Evolutionary conservation across 2,113 vertebrate genomes (phyloP).

Genomic region (Thunnus maccoyii): DNA sequence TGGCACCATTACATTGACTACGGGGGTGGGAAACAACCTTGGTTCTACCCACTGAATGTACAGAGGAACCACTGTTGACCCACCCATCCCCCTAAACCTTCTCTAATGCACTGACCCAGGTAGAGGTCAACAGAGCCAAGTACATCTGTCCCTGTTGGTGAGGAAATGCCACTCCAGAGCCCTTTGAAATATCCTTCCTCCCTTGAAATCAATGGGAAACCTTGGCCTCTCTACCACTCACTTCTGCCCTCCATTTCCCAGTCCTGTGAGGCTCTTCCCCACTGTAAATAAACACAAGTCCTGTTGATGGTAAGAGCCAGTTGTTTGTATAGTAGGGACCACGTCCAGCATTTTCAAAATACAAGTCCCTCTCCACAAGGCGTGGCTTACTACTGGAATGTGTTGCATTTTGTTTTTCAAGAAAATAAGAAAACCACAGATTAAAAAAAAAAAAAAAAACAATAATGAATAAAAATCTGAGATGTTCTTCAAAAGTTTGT

Average conservation of each 20-base stretch:
- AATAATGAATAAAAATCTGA: conserved; percentile 68
- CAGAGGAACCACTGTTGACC: conserved; percentile 77
- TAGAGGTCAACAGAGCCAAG: conserved; percentile 74
- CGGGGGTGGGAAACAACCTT: conserved; percentile 51
- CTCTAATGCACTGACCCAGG: conserved; percentile 75
- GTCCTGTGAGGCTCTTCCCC: conserved; percentile 61
- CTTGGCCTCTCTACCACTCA: conserved; percentile 53
- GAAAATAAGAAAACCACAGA: conserved; percentile 77
- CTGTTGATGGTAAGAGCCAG: conserved; percentile 80
- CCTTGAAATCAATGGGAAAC: conserved; percentile 54
- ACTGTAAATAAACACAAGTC: conserved; percentile 84
- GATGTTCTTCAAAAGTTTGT: conserved; percentile 83
- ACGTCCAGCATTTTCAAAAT: conserved; percentile 75
- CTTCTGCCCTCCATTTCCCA: conserved; percentile 40
- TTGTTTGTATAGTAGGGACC: conserved; percentile 79
- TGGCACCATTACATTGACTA: conserved; percentile 32
- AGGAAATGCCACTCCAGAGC: conserved; percentile 60
- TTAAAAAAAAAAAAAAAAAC: conserved; percentile 53
- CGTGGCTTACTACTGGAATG: conserved; percentile 88
- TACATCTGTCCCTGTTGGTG: conserved; percentile 61
- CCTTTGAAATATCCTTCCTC: conserved; percentile 36
- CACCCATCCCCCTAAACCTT: conserved; percentile 56
- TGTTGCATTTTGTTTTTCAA: conserved; percentile 87
- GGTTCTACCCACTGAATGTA: conserved; percentile 82
- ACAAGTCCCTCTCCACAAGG: conserved; percentile 76